A percentile compares a stretch with the other conserved stretches of the same genome.
These are phyloP conservation scores for Oriolus oriolus DNA, from an alignment of 2,113 vertebrate species.

Conservation along the genomic window DNA sequence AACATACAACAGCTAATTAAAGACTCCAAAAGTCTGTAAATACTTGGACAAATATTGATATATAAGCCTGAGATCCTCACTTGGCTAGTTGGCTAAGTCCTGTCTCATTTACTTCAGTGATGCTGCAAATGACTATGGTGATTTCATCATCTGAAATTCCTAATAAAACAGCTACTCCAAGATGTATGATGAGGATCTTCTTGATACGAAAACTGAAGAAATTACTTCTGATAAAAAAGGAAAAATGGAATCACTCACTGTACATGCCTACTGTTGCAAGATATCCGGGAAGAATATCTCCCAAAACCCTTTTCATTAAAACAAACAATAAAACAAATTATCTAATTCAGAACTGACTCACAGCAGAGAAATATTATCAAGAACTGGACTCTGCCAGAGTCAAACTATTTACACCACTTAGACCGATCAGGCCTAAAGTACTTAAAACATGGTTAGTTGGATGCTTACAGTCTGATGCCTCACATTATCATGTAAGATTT, in stretches of 20 bases:
- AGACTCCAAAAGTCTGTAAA: slow-evolving; percentile 31
- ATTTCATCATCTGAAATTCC: slow-evolving; percentile 31
- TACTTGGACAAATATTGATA: slow-evolving; percentile 35
- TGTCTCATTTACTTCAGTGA: neutral
- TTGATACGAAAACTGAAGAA: slow-evolving; percentile 33
- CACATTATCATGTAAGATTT: neutral
- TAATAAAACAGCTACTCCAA: slow-evolving; percentile 38
- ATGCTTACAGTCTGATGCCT: neutral
- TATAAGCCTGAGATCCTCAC: neutral
- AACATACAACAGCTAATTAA: slow-evolving; percentile 41
- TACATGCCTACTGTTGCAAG: neutral
- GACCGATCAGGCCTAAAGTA: neutral
- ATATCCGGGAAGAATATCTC: neutral
- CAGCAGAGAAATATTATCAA: neutral
- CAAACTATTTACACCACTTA: neutral
- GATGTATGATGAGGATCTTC: slow-evolving; percentile 42
- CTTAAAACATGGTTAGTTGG: neutral
- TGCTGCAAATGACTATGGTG: neutral
- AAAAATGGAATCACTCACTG: neutral
- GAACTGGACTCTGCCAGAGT: neutral
- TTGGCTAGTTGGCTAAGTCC: neutral
- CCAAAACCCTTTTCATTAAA: neutral
- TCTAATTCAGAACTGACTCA: neutral
- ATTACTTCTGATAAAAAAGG: neutral
- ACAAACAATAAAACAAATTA: slow-evolving; percentile 26